Conservation (phyloP, 2,797 vertebrate genomes). For the Argya squamiceps region DNA sequence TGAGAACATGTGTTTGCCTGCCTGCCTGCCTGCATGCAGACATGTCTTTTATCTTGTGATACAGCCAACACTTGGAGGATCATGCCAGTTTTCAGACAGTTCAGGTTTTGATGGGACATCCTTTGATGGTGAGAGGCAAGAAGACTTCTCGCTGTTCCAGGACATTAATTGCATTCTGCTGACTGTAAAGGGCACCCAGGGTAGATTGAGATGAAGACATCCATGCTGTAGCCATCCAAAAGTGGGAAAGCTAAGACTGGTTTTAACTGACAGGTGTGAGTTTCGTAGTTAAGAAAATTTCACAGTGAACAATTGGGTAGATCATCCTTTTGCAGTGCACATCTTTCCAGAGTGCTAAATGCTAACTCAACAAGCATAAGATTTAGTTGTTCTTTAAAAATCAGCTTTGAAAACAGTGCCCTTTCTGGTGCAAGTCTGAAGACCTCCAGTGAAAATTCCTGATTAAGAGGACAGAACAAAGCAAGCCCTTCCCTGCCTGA, state of each 20-base stretch:
- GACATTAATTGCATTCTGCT: not conserved
- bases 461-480: not conserved
- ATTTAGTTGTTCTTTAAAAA: not conserved
- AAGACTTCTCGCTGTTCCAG: not conserved
- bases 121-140: not conserved
- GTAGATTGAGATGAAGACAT: not conserved
- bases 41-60: rapidly evolving
- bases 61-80: not conserved
- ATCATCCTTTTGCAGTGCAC: not conserved
- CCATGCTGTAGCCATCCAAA: not conserved
- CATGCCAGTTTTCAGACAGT: not conserved
- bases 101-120: not conserved
- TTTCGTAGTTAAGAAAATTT: not conserved
- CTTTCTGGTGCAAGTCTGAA: not conserved
- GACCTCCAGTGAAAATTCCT: not conserved
- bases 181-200: not conserved
- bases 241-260: not conserved
- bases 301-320: rapidly evolving
- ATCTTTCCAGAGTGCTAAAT: not conserved
- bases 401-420: not conserved
- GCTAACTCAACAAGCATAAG: not conserved
- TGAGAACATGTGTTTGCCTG: not conserved
- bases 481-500: not conserved
- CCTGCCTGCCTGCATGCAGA: not conserved
- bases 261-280: not conserved